Conservation (phyloP, 1,140 invertebrate genomes). For the Chionoecetes opilio region DNA sequence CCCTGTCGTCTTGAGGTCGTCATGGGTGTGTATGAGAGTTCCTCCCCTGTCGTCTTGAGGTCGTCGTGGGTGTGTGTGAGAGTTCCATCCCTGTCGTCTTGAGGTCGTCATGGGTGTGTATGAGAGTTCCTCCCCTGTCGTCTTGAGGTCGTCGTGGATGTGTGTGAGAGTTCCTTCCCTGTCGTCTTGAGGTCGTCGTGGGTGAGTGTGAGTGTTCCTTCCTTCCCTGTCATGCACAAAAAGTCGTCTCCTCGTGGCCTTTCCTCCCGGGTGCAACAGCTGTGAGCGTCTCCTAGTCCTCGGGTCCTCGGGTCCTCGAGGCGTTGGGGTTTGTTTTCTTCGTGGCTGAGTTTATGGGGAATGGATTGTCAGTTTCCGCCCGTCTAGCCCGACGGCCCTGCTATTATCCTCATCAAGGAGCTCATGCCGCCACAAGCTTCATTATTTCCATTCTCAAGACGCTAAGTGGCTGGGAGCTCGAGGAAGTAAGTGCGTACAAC, state of each 20-base stretch:
- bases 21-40: no score
- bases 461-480: neutral
- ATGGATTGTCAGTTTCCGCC: constrained; percentile 17
- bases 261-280: neutral
- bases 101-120: no score
- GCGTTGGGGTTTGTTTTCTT: neutral
- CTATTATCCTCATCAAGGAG: constrained; percentile 8
- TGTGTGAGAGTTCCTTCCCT: no score
- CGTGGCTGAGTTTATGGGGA: neutral
- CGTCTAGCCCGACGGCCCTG: neutral
- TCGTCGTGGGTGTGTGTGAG: no score
- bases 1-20: no score
- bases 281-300: neutral
- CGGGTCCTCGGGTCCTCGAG: no score
- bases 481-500: neutral
- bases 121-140: no score
- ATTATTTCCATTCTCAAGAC: constrained; percentile 9
- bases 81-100: no score
- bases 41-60: no score
- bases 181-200: no score
- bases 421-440: neutral
- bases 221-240: neutral
- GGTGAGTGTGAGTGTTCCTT: neutral
- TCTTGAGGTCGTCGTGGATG: no score
- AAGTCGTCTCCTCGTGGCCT: neutral